A percentile compares a stretch with the other conserved stretches of the same genome.
Evolutionary conservation across 2,113 vertebrate genomes (phyloP).

Genomic region (Pseudorasbora parva): DNA sequence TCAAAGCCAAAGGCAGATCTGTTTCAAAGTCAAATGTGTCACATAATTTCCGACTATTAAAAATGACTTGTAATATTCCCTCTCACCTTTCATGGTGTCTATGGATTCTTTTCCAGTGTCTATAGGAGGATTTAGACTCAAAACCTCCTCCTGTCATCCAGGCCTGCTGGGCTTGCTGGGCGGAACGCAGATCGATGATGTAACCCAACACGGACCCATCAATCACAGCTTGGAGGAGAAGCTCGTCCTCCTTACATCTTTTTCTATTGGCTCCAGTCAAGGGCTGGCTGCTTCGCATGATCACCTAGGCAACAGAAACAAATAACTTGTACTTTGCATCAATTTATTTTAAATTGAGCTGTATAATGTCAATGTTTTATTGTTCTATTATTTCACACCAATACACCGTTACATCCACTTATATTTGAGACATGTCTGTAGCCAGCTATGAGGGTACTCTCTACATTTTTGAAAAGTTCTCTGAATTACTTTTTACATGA

Average conservation of each 20-base stretch:
- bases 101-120: constrained; percentile 79
- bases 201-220: constrained; percentile 71
- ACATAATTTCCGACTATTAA: not conserved
- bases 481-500: no score
- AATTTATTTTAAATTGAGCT: not conserved
- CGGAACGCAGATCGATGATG: constrained; percentile 80
- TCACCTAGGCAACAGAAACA: constrained; percentile 66
- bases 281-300: constrained; percentile 85
- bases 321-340: not conserved
- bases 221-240: constrained; percentile 70
- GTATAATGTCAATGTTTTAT: not conserved
- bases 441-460: no score
- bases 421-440: no score
- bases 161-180: constrained; percentile 83
- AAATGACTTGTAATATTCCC: not conserved
- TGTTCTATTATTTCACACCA: not conserved
- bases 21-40: not conserved
- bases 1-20: not conserved
- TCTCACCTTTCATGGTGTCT: constrained; percentile 81
- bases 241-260: constrained; percentile 80
- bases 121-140: constrained; percentile 80
- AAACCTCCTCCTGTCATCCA: constrained; percentile 78
- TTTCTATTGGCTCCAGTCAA: constrained; percentile 80
- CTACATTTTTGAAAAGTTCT: no score
- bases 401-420: not conserved